Evolutionary conservation across 2,888 invertebrate genomes (phyloP).

Genomic region (Globia sparganii): DNA sequence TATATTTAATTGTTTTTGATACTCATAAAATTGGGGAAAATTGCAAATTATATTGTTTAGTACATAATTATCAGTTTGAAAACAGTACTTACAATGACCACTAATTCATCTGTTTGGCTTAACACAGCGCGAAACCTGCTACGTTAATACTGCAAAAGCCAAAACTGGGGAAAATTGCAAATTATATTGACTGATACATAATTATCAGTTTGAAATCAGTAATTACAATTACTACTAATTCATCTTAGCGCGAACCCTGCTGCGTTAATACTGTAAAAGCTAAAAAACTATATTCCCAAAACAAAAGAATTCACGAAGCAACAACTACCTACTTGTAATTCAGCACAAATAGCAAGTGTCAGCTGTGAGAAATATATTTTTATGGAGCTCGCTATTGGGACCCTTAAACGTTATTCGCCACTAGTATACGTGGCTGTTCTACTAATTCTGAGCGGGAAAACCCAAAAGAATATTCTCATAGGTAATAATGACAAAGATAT

Average conservation of each 20-base stretch:
- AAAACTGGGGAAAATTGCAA: not conserved
- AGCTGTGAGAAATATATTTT: conserved; percentile 52
- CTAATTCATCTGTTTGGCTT: not conserved
- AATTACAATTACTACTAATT: no score
- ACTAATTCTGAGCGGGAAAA: conserved; percentile 42
- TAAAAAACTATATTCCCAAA: not conserved
- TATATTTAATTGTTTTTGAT: no score
- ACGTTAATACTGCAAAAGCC: not conserved
- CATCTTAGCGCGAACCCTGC: no score
- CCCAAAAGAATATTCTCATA: conserved; percentile 31
- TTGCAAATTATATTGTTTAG: no score
- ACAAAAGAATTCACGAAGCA: conserved; percentile 22
- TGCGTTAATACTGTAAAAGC: not conserved
- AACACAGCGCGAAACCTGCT: no score
- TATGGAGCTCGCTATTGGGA: conserved; percentile 43
- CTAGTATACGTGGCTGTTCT: conserved; percentile 47
- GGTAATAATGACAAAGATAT: conserved; percentile 16
- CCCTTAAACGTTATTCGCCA: conserved; percentile 41
- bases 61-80: no score
- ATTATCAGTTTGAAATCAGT: no score
- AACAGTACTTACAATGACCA: no score
- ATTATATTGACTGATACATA: no score
- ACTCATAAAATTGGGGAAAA: no score
- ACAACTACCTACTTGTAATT: conserved; percentile 49
- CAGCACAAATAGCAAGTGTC: conserved; percentile 39